Evolutionary conservation across 2,888 invertebrate species (phyloP), one percentile per base, ranked within the genome.

Genomic region (Macrophya annulata): DNA sequence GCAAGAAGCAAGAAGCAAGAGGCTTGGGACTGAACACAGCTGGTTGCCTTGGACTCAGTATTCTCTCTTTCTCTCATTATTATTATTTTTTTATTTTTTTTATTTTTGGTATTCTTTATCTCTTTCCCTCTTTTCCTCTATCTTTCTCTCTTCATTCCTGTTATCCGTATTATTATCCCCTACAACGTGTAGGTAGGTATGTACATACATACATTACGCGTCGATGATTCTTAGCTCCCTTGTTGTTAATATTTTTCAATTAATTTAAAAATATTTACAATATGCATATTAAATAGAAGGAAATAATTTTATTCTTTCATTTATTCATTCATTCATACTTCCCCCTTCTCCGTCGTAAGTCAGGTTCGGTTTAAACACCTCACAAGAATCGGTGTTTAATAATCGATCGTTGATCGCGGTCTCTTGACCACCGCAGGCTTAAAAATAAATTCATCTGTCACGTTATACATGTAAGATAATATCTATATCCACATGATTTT

Each of bases 71-170:
- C 48, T 84, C 82, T 79, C 77, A 40, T 81, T 48, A 48, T 51
- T n/a, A n/a, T n/a, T n/a, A n/a, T n/a, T n/a, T n/a, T n/a, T 45
- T 65, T 6, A 65, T 72, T 43, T 84, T 74, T 17, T 40, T 81
- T 77, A 62, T 15, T 85, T 77, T 86, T 84, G 76, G 59, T 21
- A 10, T 55, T 55, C n/a, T 37, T 68, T 37, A 17, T 68, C 85
- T 76, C 65, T 62, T 62, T 72, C 55, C 45, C 55, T 45, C 45
- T 59, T 43, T 59, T 68, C 45, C 82, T 62, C 59, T 84, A 83
- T 77, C 79, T 82, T 84, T 84, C 85, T 87, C 86, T 87, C 87
- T 25, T 72, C 55, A n/a, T 55, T 68, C 25, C 68, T 25, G 37
- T 40, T 40, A n/a, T n/a, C 40, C 71, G 40, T 71, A 40, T 71